Base-by-base conservation (phyloP, 2,113 vertebrate genomes). In the Epinephelus cyanopodus region DNA sequence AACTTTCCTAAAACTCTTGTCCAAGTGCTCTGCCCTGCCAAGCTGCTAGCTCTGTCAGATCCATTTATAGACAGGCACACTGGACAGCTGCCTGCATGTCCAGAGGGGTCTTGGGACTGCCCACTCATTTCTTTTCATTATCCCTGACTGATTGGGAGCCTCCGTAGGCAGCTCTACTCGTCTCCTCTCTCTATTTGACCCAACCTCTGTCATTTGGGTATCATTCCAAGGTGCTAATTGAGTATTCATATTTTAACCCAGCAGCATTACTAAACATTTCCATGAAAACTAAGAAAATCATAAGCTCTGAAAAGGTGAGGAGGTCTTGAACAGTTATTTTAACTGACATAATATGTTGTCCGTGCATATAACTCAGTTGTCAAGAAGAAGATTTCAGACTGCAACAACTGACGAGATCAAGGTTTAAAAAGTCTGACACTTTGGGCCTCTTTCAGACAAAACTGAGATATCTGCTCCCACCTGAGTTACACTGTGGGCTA, bases 121-220 rank as follows among this genome's bases (percentile, higher is more conserved):
- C 82, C 78, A 75, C 77, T 88, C 67, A 85, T 89, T 79, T 67
- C 74, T 89, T 89, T 84, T 89, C 81, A 89, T 93, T 87, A 88
- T 76, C 47, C 27, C 68, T 86, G 83, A 85, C 63, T 87, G 89
- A 88, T 80, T 18, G n/a, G 37, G 48, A 68, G 71, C 73, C 84
- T 79, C 56, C 5, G 18, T 53, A 71, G 83, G 78, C 69, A 84
- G 42, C 39, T 78, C 50, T 54, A n/a, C 61, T 72, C 6, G 77
- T 60, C 53, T 77, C 4, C 11, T 9, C 69, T 65, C 23, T 56
- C 69, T 64, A 54, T 77, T 56, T 84, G 73, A 81, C 61, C 39
- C 68, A 60, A 5, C 48, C 33, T 47, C 61, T 63, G 62, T 63
- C 54, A 37, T 66, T 27, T 64, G 52, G 56, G 50, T 52, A 47